Evolutionary conservation across 2,113 vertebrate genomes (phyloP), one percentile per base, ranked within the genome.

Genomic region (Protobothrops mucrosquamatus): DNA sequence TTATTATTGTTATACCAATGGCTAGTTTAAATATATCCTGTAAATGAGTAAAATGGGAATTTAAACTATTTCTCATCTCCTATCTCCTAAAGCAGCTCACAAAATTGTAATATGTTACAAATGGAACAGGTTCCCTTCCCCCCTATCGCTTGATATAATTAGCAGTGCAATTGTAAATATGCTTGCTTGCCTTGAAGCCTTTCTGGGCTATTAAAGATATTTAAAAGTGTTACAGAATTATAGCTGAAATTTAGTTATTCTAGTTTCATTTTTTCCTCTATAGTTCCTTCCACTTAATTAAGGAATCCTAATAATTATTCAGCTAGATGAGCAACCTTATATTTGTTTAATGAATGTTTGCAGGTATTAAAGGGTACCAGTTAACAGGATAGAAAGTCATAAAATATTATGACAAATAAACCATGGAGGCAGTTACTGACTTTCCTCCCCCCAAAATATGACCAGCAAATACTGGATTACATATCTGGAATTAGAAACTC

Each of bases 391-490:
- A 61, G 18, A 48, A 92, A 89, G 26, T 89, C 92, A 89, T 29
- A 92, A 92, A 89, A 10, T 81, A 59, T 57, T 92, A 22, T 92
- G 69, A 85, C 69, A 81, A 81, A 34, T 34, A 74, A 81, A 26
- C 39, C 7, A 48, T 24, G 39, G 39, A 59, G 87, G 24, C 48
- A 59, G 26, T 89, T 89, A 57, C 85, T 56, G 23, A 59, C 34
- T 59, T 8, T 93, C 51, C 59, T 85, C 6, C n/a, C 26, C 26
- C 0, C 7, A 89, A 92, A 10, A 46, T 89, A 48, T 43, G 89
- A 69, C 6, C 4, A 26, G 2, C 18, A 89, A 29, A 14, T 89
- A 8, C 39, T 59, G 11, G 48, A 85, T 26, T 43, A 89, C 24
- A 5, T 48, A 22, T 69, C 39, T 92, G 39, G 18, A 57, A 43